Percentiles rank a stretch among this genome's conserved stretches.
Conservation (phyloP, 2,113 vertebrate genomes). For the Spea multiplicata region DNA sequence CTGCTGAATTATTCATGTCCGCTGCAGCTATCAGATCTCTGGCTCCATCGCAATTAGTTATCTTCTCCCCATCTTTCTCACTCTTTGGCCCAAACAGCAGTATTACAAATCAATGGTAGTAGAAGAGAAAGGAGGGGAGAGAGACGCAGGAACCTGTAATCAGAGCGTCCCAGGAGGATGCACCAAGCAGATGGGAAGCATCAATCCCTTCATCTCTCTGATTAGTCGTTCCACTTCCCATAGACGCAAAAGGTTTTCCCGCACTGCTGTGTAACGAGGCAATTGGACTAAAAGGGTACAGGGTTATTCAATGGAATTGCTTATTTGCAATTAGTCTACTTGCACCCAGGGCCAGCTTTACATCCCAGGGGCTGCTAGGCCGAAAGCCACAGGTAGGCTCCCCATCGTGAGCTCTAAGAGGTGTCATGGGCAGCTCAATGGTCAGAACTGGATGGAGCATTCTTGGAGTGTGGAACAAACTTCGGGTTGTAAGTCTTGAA, state of each 20-base stretch:
- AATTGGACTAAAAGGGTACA: slow-evolving; percentile 9
- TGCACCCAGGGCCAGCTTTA: no score
- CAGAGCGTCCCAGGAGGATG: slow-evolving; percentile 21
- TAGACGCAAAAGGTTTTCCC: slow-evolving; percentile 11
- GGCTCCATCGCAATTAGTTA: slow-evolving; percentile 18
- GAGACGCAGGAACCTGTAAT: slow-evolving; percentile 30
- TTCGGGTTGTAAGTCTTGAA: no score
- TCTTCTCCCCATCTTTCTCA: slow-evolving; percentile 11
- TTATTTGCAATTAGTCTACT: neutral
- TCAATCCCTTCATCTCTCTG: slow-evolving; percentile 26
- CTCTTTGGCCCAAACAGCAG: neutral
- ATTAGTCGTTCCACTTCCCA: slow-evolving; percentile 18
- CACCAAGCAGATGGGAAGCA: slow-evolving; percentile 28
- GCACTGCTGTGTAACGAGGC: slow-evolving; percentile 11
- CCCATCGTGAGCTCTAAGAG: no score
- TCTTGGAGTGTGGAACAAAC: no score
- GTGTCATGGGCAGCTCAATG: no score
- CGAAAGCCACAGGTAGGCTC: no score
- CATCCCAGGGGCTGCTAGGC: no score
- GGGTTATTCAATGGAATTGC: neutral
- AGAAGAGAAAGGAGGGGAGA: neutral
- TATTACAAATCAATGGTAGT: slow-evolving; percentile 37
- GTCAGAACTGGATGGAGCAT: no score
- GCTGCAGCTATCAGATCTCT: slow-evolving; percentile 21
- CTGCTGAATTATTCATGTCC: slow-evolving; percentile 41